Evolutionary conservation across 2,797 vertebrate species (phyloP), one percentile per base, ranked within the genome.

Genomic region (Carduelis carduelis): DNA sequence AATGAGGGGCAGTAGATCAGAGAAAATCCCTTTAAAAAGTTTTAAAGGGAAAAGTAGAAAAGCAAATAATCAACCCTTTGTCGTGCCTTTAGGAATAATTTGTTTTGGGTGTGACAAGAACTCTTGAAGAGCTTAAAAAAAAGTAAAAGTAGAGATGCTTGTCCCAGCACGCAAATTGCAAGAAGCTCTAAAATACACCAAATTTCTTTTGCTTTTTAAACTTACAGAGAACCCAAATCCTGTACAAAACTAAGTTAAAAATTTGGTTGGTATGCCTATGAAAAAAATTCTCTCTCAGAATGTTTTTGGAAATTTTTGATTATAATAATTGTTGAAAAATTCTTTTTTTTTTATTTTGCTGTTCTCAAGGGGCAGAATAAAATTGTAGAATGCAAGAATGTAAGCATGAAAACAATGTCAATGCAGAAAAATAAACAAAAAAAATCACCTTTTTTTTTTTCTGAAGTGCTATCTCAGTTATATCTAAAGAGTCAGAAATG

Each of bases 301-400:
- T 39, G 20, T 27, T 59, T 27, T 82, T n/a, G 6, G 11, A 78
- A 52, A 27, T 35, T 72, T 90, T 46, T 89, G 5, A 70, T 37
- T 1, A 41, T 21, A 71, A 18, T 32, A 1, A 27, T 26, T 35
- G 6, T 3, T 56, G 37, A 32, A 68, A 79, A 64, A 76, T 8
- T 0, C 1, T 18, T 75, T 2, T 2, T 3, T 27, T 18, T 24
- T 8, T 28, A 46, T 28, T 24, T 74, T 34, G 4, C 10, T 5
- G 12, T 12, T 77, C 17, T 70, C 8, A 60, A 44, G 6, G 5
- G 35, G 21, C 66, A 52, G 17, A 39, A 80, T 81, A 46, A 83
- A 32, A 12, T 0, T 18, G 22, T 28, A 34, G 27, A 41, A 63
- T 60, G 23, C 2, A 47, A 44, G 5, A 77, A 55, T 78, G 64